Conservation (phyloP, 1,140 invertebrate genomes). For the Hyposmocoma kahamanoa region DNA sequence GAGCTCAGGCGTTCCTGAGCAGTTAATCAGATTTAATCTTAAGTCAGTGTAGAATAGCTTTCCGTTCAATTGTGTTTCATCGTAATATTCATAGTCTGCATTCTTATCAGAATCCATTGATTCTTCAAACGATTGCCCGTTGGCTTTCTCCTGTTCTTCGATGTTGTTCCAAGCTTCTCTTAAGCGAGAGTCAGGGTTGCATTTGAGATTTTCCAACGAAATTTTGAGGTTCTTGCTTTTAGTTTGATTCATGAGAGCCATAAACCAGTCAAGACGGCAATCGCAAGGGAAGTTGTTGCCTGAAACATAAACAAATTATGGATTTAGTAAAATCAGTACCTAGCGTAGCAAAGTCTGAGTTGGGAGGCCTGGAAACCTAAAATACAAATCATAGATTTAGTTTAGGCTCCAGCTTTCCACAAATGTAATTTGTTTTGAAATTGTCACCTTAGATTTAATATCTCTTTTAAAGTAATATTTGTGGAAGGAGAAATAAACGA, state of each 20-base stretch:
- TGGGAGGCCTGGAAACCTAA: too few relatives aligned
- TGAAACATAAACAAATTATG: constrained; percentile 32
- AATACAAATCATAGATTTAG: too few relatives aligned
- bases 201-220: constrained; percentile 54
- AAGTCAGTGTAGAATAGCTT: constrained; percentile 59
- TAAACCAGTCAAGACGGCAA: constrained; percentile 56
- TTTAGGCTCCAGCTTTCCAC: too few relatives aligned
- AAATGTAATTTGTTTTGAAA: too few relatives aligned
- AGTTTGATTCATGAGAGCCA: constrained; percentile 46
- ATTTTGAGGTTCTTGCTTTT: constrained; percentile 37
- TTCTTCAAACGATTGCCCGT: constrained; percentile 9
- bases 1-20: constrained; percentile 16
- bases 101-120: neutral
- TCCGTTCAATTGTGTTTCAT: constrained; percentile 53
- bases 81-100: constrained; percentile 58
- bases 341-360: too few relatives aligned
- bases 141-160: constrained; percentile 36
- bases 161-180: constrained; percentile 41
- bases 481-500: too few relatives aligned
- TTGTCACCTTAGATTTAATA: too few relatives aligned
- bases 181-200: constrained; percentile 37
- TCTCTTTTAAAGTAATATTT: too few relatives aligned
- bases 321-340: too few relatives aligned
- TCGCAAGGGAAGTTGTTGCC: constrained; percentile 58
- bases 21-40: constrained; percentile 50